These are phyloP conservation scores for Xenopus laevis DNA, from an alignment of 2,113 vertebrate genomes.

Conservation along the genomic window DNA sequence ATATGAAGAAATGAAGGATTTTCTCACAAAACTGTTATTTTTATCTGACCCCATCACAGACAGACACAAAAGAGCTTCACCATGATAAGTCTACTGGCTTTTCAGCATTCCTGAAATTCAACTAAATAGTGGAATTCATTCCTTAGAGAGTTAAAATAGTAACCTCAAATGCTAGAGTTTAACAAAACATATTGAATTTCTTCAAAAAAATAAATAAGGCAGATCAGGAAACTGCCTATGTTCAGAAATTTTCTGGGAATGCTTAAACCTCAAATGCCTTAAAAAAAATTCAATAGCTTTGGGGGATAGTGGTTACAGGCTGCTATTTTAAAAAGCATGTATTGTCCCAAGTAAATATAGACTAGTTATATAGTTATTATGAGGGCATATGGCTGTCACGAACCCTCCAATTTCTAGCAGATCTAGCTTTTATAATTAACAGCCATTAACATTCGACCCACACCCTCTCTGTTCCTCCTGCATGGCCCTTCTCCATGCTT, in stretches of 20 bases:
- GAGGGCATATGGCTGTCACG: too few relatives aligned
- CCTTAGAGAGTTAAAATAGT: neutral
- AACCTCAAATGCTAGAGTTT: neutral
- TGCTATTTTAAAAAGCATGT: too few relatives aligned
- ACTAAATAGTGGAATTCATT: neutral
- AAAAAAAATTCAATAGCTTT: neutral
- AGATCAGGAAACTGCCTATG: neutral
- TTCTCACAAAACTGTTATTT: conserved; percentile 4
- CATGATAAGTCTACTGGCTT: neutral
- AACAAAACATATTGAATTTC: conserved; percentile 16
- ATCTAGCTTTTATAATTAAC: too few relatives aligned
- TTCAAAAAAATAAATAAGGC: conserved; percentile 3
- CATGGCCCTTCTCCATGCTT: too few relatives aligned
- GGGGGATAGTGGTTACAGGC: neutral
- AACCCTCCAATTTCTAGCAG: too few relatives aligned
- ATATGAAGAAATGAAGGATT: neutral
- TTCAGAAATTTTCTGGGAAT: conserved; percentile 10
- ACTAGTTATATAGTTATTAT: too few relatives aligned
- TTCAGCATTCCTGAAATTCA: neutral
- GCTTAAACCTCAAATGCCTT: neutral
- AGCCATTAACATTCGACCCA: too few relatives aligned
- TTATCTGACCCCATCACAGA: conserved; percentile 9
- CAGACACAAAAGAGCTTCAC: neutral
- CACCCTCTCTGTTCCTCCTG: too few relatives aligned
- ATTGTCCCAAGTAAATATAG: too few relatives aligned